phyloP scores from a whole-genome alignment of 2,797 vertebrate species.

The Caiman crocodilus region DNA sequence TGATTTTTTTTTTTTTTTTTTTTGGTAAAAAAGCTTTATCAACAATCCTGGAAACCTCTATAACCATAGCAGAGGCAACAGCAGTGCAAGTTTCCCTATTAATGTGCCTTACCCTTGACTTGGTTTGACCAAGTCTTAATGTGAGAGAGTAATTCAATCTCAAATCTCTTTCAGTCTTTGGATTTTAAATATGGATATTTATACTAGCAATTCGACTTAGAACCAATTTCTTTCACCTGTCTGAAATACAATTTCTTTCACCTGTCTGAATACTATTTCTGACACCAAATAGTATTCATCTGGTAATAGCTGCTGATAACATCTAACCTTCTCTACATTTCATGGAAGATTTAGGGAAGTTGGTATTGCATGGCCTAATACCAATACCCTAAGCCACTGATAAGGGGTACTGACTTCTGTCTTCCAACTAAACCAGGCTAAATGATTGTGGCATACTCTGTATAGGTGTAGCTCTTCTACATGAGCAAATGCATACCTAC shows the following conservation, averaged over 20 bases:
- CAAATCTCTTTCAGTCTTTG: neutral
- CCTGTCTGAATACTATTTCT: too few species aligned
- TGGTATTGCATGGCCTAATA: neutral
- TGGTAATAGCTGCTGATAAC: neutral
- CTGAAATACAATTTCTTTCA: neutral
- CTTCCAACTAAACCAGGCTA: neutral
- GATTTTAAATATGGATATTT: neutral
- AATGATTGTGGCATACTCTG: neutral
- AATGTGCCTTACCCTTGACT: neutral
- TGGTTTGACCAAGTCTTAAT: neutral
- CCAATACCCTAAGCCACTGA: neutral
- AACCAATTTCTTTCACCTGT: neutral
- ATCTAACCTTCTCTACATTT: neutral
- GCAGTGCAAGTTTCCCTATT: neutral
- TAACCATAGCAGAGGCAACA: neutral
- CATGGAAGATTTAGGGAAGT: neutral
- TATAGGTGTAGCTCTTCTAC: neutral
- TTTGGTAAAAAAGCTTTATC: neutral
- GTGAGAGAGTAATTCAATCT: neutral
- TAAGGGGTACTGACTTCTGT: neutral
- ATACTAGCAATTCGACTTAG: neutral
- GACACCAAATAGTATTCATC: neutral
- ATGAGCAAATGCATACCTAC: neutral
- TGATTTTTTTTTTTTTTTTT: slow-evolving; percentile 1
- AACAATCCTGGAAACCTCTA: neutral